A percentile compares a stretch with the other conserved stretches of the same genome.
Evolutionary conservation across 1,140 invertebrate species (phyloP).

Genomic region (Drosophila micromelanica): DNA sequence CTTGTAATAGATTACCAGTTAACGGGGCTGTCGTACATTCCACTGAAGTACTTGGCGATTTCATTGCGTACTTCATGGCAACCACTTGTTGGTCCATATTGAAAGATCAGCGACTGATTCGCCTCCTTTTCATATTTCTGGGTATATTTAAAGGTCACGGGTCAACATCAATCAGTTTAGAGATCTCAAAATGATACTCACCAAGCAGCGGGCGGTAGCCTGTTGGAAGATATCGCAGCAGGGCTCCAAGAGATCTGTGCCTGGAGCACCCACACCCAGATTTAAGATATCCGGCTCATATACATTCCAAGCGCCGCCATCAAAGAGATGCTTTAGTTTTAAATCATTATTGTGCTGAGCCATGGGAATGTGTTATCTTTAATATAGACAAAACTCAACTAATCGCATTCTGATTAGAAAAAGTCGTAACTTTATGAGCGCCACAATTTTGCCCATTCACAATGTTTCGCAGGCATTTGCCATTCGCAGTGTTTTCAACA

Average conservation of each 20-base stretch:
- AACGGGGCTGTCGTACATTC: conserved; percentile 85
- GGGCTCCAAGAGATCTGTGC: conserved; percentile 85
- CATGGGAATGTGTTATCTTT: conserved; percentile 36
- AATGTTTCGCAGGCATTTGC: neutral
- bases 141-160: conserved; percentile 14
- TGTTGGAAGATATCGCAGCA: conserved; percentile 85
- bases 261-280: conserved; percentile 86
- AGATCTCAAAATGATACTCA: conserved; percentile 51
- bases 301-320: conserved; percentile 85
- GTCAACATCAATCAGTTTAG: neutral
- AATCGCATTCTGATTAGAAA: conserved; percentile 4
- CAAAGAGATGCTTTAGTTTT: conserved; percentile 85
- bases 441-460: conserved; percentile 22
- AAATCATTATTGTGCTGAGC: conserved; percentile 33
- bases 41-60: conserved; percentile 85
- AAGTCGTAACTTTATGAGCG: conserved; percentile 3
- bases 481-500: neutral
- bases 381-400: conserved; percentile 4
- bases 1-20: conserved; percentile 60
- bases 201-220: conserved; percentile 85
- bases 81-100: conserved; percentile 86
- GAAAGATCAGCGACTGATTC: conserved; percentile 85
- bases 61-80: conserved; percentile 85
- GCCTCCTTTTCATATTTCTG: conserved; percentile 85
- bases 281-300: conserved; percentile 85